Conservation (phyloP, 2,113 vertebrate species). For the Eretmochelys imbricata region DNA sequence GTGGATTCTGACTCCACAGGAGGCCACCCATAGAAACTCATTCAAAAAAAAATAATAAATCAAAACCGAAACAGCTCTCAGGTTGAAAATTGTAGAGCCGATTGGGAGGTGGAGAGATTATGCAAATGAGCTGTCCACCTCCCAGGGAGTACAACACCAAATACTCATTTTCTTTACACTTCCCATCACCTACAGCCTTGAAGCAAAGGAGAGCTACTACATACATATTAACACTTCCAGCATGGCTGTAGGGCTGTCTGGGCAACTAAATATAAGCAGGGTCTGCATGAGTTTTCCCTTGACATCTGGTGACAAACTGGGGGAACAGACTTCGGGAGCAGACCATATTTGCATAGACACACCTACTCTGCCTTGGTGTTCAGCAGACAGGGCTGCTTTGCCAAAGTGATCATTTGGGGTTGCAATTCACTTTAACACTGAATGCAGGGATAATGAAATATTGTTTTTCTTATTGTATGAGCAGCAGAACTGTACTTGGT, state of each 20-base stretch:
- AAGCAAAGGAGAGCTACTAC: neutral
- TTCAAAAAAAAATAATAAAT: neutral
- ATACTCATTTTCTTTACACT: slow-evolving; percentile 20
- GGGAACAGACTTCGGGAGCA: neutral
- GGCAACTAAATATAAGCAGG: neutral
- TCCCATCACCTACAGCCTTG: neutral
- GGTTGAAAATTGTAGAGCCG: slow-evolving; percentile 23
- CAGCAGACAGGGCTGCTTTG: neutral
- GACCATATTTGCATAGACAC: neutral
- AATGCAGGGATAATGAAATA: neutral
- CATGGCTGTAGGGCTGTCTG: neutral
- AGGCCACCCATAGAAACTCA: slow-evolving; percentile 15
- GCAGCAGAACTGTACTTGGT: neutral
- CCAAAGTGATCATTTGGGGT: neutral
- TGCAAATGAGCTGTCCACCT: neutral
- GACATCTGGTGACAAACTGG: neutral
- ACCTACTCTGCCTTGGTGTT: neutral
- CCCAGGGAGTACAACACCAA: neutral
- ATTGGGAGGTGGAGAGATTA: slow-evolving; percentile 49
- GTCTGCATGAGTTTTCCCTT: neutral
- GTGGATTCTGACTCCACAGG: neutral
- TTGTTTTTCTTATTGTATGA: neutral
- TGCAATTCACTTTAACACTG: neutral
- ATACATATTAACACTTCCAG: neutral
- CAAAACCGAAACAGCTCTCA: slow-evolving; percentile 9